A percentile compares a stretch with the other conserved stretches of the same genome.
Conservation (phyloP, 2,888 invertebrate species). For the Macrosiphum euphorbiae region DNA sequence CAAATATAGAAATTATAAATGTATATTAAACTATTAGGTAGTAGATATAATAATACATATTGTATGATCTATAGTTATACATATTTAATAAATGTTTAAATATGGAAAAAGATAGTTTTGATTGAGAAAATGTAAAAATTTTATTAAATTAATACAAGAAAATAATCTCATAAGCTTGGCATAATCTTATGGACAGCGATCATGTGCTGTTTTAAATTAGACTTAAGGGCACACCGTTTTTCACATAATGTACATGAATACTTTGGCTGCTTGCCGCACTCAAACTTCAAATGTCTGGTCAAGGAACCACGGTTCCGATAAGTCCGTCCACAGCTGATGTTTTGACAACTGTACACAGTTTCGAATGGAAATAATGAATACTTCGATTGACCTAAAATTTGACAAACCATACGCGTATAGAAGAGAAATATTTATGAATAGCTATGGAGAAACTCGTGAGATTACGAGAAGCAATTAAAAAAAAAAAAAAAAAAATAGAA, state of each 20-base stretch:
- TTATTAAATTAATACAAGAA: not conserved
- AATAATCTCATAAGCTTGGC: slow-evolving; percentile 7
- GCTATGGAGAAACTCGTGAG: not conserved
- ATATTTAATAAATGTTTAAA: not conserved
- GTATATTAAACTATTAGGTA: not conserved
- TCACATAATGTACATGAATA: slow-evolving; percentile 67
- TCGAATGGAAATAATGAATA: not conserved
- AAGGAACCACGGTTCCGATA: slow-evolving; percentile 68
- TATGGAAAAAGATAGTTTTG: not conserved
- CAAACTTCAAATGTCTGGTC: slow-evolving; percentile 67
- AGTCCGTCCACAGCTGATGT: slow-evolving; percentile 67
- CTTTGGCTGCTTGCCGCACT: slow-evolving; percentile 69
- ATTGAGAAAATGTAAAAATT: not conserved
- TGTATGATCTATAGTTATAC: not conserved
- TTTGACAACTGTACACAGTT: slow-evolving; percentile 38
- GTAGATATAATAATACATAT: not conserved
- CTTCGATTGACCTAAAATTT: slow-evolving; percentile 26
- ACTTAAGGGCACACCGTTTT: slow-evolving; percentile 53
- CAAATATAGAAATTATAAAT: not conserved
- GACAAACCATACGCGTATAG: slow-evolving; percentile 22
- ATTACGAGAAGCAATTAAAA: slow-evolving; percentile 20
- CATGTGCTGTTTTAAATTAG: slow-evolving; percentile 59
- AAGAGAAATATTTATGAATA: not conserved
- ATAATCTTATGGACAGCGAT: slow-evolving; percentile 29
- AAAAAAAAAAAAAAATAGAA: not conserved